Evolutionary conservation across 2,888 invertebrate genomes (phyloP).

Genomic region (Stratiomys singularior): DNA sequence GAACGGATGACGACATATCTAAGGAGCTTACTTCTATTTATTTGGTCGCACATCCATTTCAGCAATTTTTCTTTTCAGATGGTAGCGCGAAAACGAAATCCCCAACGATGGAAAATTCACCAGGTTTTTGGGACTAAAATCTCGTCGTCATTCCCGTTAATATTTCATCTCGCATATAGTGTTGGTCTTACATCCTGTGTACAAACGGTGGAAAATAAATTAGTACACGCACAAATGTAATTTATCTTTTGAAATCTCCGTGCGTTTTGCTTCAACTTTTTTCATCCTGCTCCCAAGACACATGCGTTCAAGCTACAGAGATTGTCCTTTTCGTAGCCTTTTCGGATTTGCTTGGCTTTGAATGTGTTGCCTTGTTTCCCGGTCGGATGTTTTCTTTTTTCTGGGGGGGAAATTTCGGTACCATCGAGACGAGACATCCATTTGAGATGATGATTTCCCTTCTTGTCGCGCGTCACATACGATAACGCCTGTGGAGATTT

Average conservation of each 20-base stretch:
- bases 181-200: too few species aligned
- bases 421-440: neutral
- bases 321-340: neutral
- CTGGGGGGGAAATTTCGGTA: neutral
- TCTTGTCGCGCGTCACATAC: too few species aligned
- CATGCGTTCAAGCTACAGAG: neutral
- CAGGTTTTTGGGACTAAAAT: neutral
- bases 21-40: too few species aligned
- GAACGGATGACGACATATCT: too few species aligned
- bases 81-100: too few species aligned
- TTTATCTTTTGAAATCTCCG: constrained; percentile 17
- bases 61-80: too few species aligned
- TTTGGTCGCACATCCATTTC: too few species aligned
- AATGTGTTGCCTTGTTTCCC: too few species aligned
- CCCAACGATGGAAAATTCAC: too few species aligned
- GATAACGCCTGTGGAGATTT: too few species aligned
- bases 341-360: too few species aligned
- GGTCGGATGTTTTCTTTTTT: neutral
- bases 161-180: neutral
- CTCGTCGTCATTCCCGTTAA: neutral
- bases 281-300: neutral
- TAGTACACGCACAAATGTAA: constrained; percentile 25
- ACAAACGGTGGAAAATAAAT: constrained; percentile 12
- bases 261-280: neutral
- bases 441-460: neutral